Evolutionary conservation across 1,140 invertebrate species (phyloP), one percentile per base, ranked within the genome.

Genomic region (Scaptomyza hsui): DNA sequence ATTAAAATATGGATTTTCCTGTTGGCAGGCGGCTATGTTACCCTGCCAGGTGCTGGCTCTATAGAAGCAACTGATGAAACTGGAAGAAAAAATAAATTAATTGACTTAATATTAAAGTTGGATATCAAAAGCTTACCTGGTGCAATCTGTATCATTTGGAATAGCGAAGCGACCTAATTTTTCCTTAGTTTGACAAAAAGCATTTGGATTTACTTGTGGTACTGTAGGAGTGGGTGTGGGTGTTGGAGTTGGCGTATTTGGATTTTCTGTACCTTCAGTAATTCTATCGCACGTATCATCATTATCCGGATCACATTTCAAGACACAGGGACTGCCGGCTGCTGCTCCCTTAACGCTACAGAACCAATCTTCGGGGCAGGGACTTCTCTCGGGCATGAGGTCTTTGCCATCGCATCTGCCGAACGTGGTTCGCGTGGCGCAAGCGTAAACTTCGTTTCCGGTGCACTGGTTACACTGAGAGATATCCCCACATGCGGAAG

Each of bases 91-190:
- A 41, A 41, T 1, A 9, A 37, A 1, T 16, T 4, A 6, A n/a
- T 35, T 7, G 9, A 0, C 12, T 32, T 19, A 41, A 12, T 39
- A 12, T 1, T 0, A 0, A 10, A 0, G 1, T 13, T 16, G 3
- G 6, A 13, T 13, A 41, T n/a, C 0, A 5, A 26, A 37, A 1
- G 37, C 48, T 56, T 32, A 90, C 89, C 53, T 86, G 0, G 62
- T 79, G 42, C 89, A 90, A 1, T 10, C 71, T 0, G 74, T 90
- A n/a, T 90, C 89, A 24, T 68, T 75, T 1, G 89, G 67, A 42
- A 75, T 59, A 19, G 89, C 63, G 64, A 65, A 89, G 35, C 75
- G 75, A 16, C 83, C 83, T 0, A 51, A 29, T 15, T 12, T 10
- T 6, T 47, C 48, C 1, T 26, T 5, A 1, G 13, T 16, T 18